Evolutionary conservation across 2,113 vertebrate genomes (phyloP).

Genomic region (Clarias magur): DNA sequence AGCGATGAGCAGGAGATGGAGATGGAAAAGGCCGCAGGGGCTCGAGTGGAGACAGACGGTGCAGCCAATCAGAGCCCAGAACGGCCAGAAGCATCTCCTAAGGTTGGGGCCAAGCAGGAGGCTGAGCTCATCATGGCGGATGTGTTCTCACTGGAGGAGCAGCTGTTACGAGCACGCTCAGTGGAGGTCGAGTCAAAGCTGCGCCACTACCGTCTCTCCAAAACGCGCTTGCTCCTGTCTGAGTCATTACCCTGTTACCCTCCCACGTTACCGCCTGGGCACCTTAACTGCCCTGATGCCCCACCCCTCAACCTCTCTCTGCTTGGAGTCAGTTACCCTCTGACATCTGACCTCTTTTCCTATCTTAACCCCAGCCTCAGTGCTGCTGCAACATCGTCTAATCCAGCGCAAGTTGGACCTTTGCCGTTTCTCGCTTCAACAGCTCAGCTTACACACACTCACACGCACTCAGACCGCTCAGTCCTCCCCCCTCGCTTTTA

Average conservation of each 20-base stretch:
- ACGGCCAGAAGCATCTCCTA: conserved; percentile 52
- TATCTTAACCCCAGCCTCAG: conserved; percentile 82
- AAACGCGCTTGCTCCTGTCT: conserved; percentile 77
- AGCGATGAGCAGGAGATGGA: conserved; percentile 62
- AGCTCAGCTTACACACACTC: conserved; percentile 79
- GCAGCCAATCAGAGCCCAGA: conserved; percentile 51
- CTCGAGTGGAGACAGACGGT: conserved; percentile 45
- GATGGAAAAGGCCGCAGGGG: conserved; percentile 56
- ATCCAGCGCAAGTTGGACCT: conserved; percentile 77
- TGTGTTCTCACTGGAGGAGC: conserved; percentile 79
- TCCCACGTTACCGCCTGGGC: conserved; percentile 74
- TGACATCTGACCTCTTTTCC: conserved; percentile 86
- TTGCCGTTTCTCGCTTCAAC: conserved; percentile 88
- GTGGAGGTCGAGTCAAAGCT: conserved; percentile 78
- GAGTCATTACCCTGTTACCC: conserved; percentile 86
- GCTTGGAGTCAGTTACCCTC: conserved; percentile 86
- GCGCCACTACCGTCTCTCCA: conserved; percentile 78
- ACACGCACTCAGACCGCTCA: conserved; percentile 72
- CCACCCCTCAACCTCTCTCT: conserved; percentile 86
- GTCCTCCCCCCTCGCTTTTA: conserved; percentile 83
- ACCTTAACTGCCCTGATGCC: conserved; percentile 80
- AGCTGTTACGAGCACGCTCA: conserved; percentile 69
- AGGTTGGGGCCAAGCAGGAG: conserved; percentile 69
- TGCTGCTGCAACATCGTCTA: conserved; percentile 60
- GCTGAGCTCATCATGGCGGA: conserved; percentile 80